Percentiles rank a stretch among this genome's conserved stretches.
These are phyloP conservation scores for Chiridota heheva DNA, from an alignment of 35 echinoderm and acorn worm species.

Conservation along the genomic window DNA sequence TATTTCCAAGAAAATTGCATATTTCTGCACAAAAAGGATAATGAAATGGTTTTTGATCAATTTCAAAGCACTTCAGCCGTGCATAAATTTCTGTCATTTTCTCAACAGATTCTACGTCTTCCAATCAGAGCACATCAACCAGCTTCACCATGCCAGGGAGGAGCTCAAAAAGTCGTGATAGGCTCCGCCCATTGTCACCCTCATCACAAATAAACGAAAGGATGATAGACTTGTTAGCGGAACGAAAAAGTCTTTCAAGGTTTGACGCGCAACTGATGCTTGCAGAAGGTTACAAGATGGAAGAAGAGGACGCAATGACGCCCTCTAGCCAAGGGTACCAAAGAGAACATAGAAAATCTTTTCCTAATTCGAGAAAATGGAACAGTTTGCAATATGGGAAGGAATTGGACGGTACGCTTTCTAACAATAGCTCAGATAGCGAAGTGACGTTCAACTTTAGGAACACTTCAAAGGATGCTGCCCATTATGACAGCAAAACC, in stretches of 20 bases:
- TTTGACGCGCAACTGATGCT: slow-evolving; percentile 79
- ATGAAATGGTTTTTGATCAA: not conserved
- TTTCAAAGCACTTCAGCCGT: not conserved
- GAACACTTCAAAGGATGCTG: not conserved
- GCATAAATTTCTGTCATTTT: not conserved
- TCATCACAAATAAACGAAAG: slow-evolving; percentile 63
- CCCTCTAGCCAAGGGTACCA: slow-evolving; percentile 13
- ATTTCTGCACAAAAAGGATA: not conserved
- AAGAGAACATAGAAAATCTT: not conserved
- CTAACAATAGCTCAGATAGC: slow-evolving; percentile 52
- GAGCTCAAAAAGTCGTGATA: slow-evolving; percentile 34
- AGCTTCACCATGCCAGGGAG: slow-evolving; percentile 3
- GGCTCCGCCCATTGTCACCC: slow-evolving; percentile 48
- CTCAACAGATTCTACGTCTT: slow-evolving; percentile 54
- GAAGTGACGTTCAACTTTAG: slow-evolving; percentile 71
- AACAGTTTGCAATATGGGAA: not conserved
- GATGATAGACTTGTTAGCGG: slow-evolving; percentile 71
- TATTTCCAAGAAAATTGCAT: not conserved
- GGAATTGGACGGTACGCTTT: slow-evolving; percentile 27
- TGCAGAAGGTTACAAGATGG: slow-evolving; percentile 75
- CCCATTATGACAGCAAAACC: slow-evolving; percentile 24
- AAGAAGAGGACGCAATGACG: not conserved
- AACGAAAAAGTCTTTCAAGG: slow-evolving; percentile 75
- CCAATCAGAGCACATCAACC: not conserved
- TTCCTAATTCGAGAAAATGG: not conserved